These are phyloP conservation scores for Leuciscus idus DNA, from an alignment of 2,113 vertebrate genomes.

Conservation along the genomic window DNA sequence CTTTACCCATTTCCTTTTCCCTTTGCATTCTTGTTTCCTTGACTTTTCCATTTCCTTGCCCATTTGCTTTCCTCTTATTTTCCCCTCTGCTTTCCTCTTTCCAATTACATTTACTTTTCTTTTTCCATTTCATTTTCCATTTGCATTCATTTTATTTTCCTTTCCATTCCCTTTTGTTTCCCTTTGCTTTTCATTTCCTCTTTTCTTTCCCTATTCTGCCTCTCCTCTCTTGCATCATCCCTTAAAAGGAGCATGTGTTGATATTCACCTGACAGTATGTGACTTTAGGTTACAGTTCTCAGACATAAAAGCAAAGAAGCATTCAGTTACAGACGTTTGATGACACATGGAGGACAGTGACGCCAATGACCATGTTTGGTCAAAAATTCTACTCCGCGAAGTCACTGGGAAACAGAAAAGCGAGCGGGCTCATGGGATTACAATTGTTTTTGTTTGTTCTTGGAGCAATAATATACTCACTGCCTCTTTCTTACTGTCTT, in stretches of 20 bases:
- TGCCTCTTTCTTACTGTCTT: slow-evolving; percentile 51
- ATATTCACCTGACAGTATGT: not conserved
- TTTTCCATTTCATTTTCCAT: not conserved
- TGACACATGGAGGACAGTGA: slow-evolving; percentile 62
- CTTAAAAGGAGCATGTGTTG: not conserved
- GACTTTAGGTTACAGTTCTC: slow-evolving; percentile 39
- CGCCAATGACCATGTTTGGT: slow-evolving; percentile 72
- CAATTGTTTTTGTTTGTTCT: slow-evolving; percentile 68
- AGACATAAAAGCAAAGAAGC: slow-evolving; percentile 60
- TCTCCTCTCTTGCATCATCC: not conserved
- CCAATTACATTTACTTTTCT: not conserved
- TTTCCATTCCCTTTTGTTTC: not conserved
- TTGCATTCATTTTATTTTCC: not conserved
- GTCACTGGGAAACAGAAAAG: slow-evolving; percentile 64
- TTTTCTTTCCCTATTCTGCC: not conserved
- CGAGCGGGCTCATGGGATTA: slow-evolving; percentile 58
- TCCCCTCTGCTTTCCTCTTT: not conserved
- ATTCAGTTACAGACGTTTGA: slow-evolving; percentile 44
- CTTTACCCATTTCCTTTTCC: not conserved
- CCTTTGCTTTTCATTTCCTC: not conserved
- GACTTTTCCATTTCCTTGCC: not conserved
- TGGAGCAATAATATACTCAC: slow-evolving; percentile 64
- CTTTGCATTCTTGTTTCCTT: not conserved
- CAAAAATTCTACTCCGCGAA: slow-evolving; percentile 61
- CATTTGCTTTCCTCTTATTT: not conserved